Evolutionary conservation across 2,113 vertebrate species (phyloP), one percentile per base, ranked within the genome.

Genomic region (Anolis carolinensis): DNA sequence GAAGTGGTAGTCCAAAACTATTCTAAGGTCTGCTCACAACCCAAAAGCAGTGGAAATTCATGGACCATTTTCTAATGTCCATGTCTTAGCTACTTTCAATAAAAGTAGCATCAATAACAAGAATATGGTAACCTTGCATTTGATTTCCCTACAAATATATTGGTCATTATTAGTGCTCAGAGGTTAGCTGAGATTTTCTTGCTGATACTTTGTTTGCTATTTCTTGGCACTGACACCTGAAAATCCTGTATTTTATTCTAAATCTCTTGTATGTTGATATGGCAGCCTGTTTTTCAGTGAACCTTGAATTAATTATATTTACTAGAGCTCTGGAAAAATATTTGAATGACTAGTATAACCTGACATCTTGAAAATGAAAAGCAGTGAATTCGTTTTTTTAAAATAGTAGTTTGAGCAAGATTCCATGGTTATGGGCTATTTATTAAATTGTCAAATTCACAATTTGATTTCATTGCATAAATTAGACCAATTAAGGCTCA

Each of bases 141-240:
- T 77, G 16, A 25, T 52, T 77, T 77, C 27, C 20, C 18, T 83
- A 44, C 68, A 34, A 48, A 27, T 75, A 55, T 82, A 39, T 59
- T 36, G 21, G 25, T 21, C 18, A 73, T 86, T 34, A 76, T 89
- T 55, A 36, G 16, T 62, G 27, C 59, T 91, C n/a, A 34, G 52
- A 71, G 7, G 1, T 10, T 20, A 81, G 39, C 9, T 20, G 32
- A 30, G 5, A 30, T 79, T 78, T 39, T 44, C 2, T 50, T 32
- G 44, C 44, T 52, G 5, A 74, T 34, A 2, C 25, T 81, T 50
- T 25, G 9, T 10, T 55, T 72, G 83, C 78, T 92, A 9, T 36
- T 44, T 83, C 55, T 78, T 81, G 90, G 77, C 0, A 27, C 83
- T 48, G 10, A 34, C 36, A 39, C 70, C 50, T 11, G 48, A 77